phyloP scores from a whole-genome alignment of 2,797 vertebrate genomes.

The Holocentrus rufus region DNA sequence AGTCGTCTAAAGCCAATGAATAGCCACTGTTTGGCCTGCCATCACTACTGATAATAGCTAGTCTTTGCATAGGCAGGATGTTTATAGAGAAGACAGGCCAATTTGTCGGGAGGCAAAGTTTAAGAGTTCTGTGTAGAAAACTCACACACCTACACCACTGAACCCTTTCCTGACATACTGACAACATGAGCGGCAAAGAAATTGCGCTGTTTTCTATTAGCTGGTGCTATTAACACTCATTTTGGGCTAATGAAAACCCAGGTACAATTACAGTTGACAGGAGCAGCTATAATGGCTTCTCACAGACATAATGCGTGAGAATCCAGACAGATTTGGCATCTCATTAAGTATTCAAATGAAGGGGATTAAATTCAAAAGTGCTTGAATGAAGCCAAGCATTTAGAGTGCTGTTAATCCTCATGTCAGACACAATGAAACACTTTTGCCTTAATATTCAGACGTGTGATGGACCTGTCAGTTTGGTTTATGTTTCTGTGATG shows the following conservation, averaged over 20 bases:
- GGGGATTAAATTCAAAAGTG: slow-evolving; percentile 66
- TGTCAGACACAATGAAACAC: slow-evolving; percentile 68
- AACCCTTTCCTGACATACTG: slow-evolving; percentile 6
- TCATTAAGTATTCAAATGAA: slow-evolving; percentile 76
- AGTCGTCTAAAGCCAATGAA: slow-evolving; percentile 61
- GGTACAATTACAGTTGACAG: slow-evolving; percentile 60
- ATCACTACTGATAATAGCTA: slow-evolving; percentile 43
- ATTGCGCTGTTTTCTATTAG: slow-evolving; percentile 34
- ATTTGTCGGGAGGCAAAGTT: slow-evolving; percentile 35
- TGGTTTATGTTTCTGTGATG: slow-evolving; percentile 20
- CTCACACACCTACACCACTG: not conserved
- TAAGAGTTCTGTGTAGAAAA: not conserved
- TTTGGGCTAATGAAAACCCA: slow-evolving; percentile 50
- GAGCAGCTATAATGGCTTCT: slow-evolving; percentile 47
- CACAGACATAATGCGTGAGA: slow-evolving; percentile 60
- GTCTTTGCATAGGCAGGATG: slow-evolving; percentile 18
- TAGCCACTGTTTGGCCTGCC: slow-evolving; percentile 36
- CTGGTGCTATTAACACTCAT: slow-evolving; percentile 29
- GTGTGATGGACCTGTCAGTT: slow-evolving; percentile 54
- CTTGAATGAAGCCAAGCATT: slow-evolving; percentile 66
- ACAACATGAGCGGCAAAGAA: slow-evolving; percentile 1
- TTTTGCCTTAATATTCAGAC: slow-evolving; percentile 61
- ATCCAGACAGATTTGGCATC: slow-evolving; percentile 52
- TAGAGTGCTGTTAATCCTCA: slow-evolving; percentile 68
- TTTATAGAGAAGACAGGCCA: slow-evolving; percentile 35